Evolutionary conservation across 2,113 vertebrate species (phyloP).

Genomic region (Opisthocomus hoazin): DNA sequence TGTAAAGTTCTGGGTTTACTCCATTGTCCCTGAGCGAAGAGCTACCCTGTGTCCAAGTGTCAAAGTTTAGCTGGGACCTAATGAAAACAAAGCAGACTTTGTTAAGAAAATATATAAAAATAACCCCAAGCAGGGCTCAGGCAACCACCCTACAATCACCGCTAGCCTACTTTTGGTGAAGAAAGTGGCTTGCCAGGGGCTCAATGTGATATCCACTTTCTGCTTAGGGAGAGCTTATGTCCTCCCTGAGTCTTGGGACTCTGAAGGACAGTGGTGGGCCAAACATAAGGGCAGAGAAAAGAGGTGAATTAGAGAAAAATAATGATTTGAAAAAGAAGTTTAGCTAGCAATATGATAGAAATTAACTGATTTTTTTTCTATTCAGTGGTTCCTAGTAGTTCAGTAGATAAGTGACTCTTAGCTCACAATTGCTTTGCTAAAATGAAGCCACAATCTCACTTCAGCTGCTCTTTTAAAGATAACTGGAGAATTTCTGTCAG

Average conservation of each 20-base stretch:
- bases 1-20: neutral
- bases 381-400: neutral
- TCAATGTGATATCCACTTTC: neutral
- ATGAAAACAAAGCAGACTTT: neutral
- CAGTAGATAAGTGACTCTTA: neutral
- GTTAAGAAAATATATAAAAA: neutral
- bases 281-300: neutral
- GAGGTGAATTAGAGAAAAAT: neutral
- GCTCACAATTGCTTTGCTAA: neutral
- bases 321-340: neutral
- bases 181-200: neutral
- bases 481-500: neutral
- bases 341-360: neutral
- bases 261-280: neutral
- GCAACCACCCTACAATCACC: neutral
- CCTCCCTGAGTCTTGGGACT: neutral
- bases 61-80: neutral
- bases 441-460: neutral
- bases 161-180: neutral
- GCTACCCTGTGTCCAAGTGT: neutral
- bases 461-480: neutral
- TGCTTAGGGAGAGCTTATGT: neutral
- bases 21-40: neutral
- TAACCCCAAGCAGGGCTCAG: neutral
- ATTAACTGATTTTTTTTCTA: neutral